Base-by-base conservation (phyloP, 2,888 invertebrate species). In the Conistra vaccinii region DNA sequence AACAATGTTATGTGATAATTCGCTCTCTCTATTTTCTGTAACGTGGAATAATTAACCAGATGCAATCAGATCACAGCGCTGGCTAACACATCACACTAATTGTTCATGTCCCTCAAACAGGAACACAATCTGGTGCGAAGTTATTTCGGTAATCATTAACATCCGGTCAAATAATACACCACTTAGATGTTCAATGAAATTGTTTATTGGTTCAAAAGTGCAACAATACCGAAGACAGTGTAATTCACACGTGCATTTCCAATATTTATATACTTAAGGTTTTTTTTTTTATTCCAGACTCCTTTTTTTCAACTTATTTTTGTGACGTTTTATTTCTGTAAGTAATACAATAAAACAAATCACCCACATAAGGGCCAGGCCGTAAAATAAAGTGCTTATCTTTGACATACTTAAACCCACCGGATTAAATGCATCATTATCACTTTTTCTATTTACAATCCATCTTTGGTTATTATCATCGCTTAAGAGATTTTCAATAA, bases 381-480 rank as follows among this genome's bases (percentile, higher is more conserved):
- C 91, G 73, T 91, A 91, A 61, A 94, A 94, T 73, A 91, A 92
- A 2, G 91, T 91, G 55, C 88, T 87, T 2, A 93, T 57, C 53
- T 83, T 88, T 4, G 78, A 57, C 68, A 94, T 83, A 67, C 85
- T 84, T 45, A 94, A 75, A 3, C 92, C 67, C 10, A 23, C 29
- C 9, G 71, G 81, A 20, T 81, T 78, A 0, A 76, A 73, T 32
- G 76, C 78, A 35, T 69, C 66, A n/a, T 23, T 17, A n/a, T 42
- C 45, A 10, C 61, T 53, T 7, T 78, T 76, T 12, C 35, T 67
- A 20, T 69, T 73, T 69, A 75, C 23, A 29, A 73, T 53, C 73
- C 66, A 81, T n/a, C 73, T 71, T 26, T 78, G 72, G n/a, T 79
- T 76, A 26, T 78, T 63, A 35, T 85, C 60, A 5, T 87, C 83